Base-by-base conservation (phyloP, 2,113 vertebrate species). In the Mystacornis crossleyi region DNA sequence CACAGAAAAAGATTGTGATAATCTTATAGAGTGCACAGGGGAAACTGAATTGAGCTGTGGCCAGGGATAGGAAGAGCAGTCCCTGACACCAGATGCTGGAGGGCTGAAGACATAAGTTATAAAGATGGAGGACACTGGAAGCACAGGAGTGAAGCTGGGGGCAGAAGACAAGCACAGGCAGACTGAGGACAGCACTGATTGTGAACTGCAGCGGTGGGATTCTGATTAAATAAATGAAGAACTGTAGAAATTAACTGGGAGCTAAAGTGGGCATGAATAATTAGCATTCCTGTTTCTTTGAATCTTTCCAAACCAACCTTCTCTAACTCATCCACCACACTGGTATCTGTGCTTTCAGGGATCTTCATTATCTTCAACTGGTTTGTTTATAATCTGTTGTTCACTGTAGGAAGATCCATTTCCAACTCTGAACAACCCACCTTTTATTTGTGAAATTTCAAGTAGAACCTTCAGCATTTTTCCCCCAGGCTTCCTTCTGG, bases 61-160 rank as follows among this genome's bases (percentile, higher is more conserved):
- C 3, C n/a, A 28, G 9, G 26, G 6, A 38, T 66, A 17, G 24
- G n/a, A 88, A 51, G n/a, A 78, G 28, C 8, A 43, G 9, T 4
- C 8, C 14, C 28, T 66, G 26, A 64, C 4, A 43, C 8, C 24
- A 48, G 24, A 29, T 47, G 9, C 31, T 53, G 0, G 0, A 57
- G 28, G 36, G 18, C 29, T 82, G 36, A 67, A 82, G 75, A 43
- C 2, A 3, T 17, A 28, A 78, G 9, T 65, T 57, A 17, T 53
- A 48, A 38, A 40, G 17, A 29, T 43, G 42, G 61, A 61, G 42
- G 19, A 31, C 14, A n/a, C 9, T 1, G 1, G 21, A 62, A 6
- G 24, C 33, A 40, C 12, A 21, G 66, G 11, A 67, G 26, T 58
- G 38, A 77, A 45, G 5, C 33, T 81, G 43, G 9, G 23, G 48